A percentile compares a stretch with the other conserved stretches of the same genome.
phyloP scores from a whole-genome alignment of 2,113 vertebrate species.

The Trematomus loennbergii region DNA sequence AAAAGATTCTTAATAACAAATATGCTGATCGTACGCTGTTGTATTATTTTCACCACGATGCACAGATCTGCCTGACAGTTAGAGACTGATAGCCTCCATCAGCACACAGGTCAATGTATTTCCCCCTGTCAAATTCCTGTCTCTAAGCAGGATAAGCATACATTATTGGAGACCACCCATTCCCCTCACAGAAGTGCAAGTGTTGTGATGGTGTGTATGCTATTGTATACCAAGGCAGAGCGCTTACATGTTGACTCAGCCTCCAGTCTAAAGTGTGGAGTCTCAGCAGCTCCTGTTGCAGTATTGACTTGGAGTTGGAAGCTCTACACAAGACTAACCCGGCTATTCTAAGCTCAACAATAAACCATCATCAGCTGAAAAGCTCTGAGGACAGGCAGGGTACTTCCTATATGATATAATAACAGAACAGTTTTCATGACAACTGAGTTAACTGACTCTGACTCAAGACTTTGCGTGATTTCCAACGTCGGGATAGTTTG shows the following conservation, averaged over 20 bases:
- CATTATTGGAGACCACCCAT: constrained; percentile 57
- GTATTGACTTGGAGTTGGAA: constrained; percentile 70
- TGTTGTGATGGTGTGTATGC: constrained; percentile 70
- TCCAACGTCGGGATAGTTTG: not conserved
- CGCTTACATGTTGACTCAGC: constrained; percentile 69
- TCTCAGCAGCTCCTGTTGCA: constrained; percentile 72
- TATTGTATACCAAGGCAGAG: constrained; percentile 64
- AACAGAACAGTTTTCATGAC: not conserved
- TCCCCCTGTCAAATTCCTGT: constrained; percentile 68
- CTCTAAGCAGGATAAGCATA: constrained; percentile 69
- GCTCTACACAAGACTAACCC: constrained; percentile 45
- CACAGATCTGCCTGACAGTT: constrained; percentile 47
- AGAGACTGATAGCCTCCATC: constrained; percentile 54
- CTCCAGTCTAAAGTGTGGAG: constrained; percentile 53
- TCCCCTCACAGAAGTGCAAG: not conserved
- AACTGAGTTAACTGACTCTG: not conserved
- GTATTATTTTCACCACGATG: constrained; percentile 58
- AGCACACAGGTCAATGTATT: constrained; percentile 48
- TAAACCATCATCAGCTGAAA: constrained; percentile 63
- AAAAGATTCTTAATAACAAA: constrained; percentile 24
- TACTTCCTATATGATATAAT: no score
- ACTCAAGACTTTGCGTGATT: not conserved
- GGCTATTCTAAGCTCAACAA: constrained; percentile 51
- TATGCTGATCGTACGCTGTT: constrained; percentile 22
- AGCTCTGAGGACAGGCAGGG: constrained; percentile 53